Evolutionary conservation across 53 echinoderm and acorn worm genomes (phyloP).

Genomic region (Actinopyga echinites): DNA sequence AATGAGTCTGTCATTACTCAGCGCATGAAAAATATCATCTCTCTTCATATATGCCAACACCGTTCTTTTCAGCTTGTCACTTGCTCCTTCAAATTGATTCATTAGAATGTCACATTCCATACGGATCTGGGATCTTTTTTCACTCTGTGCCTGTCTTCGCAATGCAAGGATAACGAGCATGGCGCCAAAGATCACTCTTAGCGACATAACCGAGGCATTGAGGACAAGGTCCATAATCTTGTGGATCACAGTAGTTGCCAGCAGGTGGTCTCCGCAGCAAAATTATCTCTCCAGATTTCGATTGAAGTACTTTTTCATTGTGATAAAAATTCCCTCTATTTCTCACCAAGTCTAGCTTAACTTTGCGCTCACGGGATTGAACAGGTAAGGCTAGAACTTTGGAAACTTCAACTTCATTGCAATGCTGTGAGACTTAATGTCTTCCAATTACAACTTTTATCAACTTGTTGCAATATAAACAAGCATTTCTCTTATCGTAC

Average conservation of each 20-base stretch:
- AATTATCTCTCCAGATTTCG: background rate
- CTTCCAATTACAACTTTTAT: no score
- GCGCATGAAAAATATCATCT: slow-evolving; percentile 51
- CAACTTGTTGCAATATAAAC: no score
- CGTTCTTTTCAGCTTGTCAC: slow-evolving; percentile 35
- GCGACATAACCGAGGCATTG: background rate
- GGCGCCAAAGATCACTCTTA: background rate
- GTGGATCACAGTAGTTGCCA: no score
- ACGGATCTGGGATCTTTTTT: background rate
- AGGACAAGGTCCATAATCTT: background rate
- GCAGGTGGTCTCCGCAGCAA: background rate
- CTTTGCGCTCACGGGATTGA: no score
- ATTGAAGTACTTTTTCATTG: no score
- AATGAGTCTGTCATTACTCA: slow-evolving; percentile 59
- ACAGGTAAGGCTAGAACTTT: no score
- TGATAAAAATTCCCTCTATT: background rate
- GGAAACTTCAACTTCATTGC: no score
- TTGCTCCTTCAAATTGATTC: slow-evolving; percentile 35
- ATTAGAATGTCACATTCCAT: slow-evolving; percentile 59
- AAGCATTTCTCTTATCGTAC: background rate
- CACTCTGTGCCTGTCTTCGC: background rate
- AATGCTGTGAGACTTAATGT: no score
- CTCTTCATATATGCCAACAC: slow-evolving; percentile 61
- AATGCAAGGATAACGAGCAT: background rate
- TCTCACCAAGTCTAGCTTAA: no score